These are phyloP conservation scores for Listrodromus nycthemerus DNA, from an alignment of 2,888 invertebrate species.

Conservation along the genomic window DNA sequence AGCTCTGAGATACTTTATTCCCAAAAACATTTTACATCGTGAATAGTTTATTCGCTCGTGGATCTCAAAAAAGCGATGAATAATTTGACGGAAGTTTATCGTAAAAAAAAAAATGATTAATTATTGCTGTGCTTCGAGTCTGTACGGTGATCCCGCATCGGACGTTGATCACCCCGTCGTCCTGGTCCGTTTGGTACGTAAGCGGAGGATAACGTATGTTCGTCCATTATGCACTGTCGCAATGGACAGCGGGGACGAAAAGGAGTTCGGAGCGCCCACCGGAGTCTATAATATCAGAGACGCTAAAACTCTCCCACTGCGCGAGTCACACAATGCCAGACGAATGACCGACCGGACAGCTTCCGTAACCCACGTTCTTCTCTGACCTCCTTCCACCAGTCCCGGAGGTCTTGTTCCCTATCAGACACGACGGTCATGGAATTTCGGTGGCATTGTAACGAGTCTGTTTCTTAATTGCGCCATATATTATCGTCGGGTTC, in stretches of 20 bases:
- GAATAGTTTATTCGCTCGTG: background rate
- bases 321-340: conserved; percentile 73
- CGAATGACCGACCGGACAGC: conserved; percentile 71
- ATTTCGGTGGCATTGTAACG: conserved; percentile 73
- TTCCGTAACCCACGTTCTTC: conserved; percentile 70
- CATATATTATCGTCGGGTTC: conserved; percentile 57
- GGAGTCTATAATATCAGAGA: conserved; percentile 33
- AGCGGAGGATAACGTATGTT: conserved; percentile 1
- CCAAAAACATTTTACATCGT: background rate
- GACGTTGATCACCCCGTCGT: conserved; percentile 9
- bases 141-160: background rate
- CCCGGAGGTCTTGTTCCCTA: conserved; percentile 72
- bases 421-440: conserved; percentile 71
- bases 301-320: conserved; percentile 74
- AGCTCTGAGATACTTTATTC: background rate
- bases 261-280: conserved; percentile 28
- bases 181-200: background rate
- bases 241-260: conserved; percentile 54
- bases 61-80: too few relatives aligned
- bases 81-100: too few relatives aligned
- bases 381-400: background rate
- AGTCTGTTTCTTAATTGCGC: conserved; percentile 65
- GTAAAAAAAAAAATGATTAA: too few relatives aligned
- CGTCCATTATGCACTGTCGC: conserved; percentile 13
- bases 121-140: background rate